Percentiles rank a stretch among this genome's conserved stretches.
Conservation (phyloP, 1,140 invertebrate species). For the Argopecten irradians region DNA sequence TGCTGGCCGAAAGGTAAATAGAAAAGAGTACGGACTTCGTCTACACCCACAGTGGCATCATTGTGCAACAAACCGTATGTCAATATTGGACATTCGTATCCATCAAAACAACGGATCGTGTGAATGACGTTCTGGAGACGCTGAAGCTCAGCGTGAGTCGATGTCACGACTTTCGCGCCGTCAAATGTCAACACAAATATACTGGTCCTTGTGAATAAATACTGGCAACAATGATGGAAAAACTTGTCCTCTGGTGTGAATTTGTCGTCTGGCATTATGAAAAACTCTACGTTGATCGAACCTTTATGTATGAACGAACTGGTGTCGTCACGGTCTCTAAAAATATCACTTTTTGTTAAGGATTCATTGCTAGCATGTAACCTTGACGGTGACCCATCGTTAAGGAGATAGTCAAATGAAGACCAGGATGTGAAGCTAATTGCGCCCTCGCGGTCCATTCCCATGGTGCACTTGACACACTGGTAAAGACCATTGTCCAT, state of each 20-base stretch:
- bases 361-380: conserved; percentile 51
- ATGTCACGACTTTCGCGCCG: conserved; percentile 51
- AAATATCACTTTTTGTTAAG: conserved; percentile 28
- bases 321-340: neutral
- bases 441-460: conserved; percentile 39
- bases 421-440: conserved; percentile 47
- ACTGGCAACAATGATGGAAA: conserved; percentile 50
- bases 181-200: conserved; percentile 53
- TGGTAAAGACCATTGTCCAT: conserved; percentile 35
- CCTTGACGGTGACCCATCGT: conserved; percentile 34
- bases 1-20: conserved; percentile 48
- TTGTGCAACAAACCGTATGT: conserved; percentile 45
- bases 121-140: conserved; percentile 49
- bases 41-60: conserved; percentile 40
- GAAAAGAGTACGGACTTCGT: conserved; percentile 49
- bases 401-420: conserved; percentile 43
- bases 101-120: conserved; percentile 42
- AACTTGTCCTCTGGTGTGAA: conserved; percentile 42
- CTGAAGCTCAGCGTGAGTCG: conserved; percentile 40
- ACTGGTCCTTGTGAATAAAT: conserved; percentile 50
- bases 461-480: conserved; percentile 46
- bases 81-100: conserved; percentile 46
- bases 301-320: conserved; percentile 36
- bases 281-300: conserved; percentile 47
- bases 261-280: conserved; percentile 50